Base-by-base conservation (phyloP, 2,797 vertebrate species). In the Corythornis leucogaster region DNA sequence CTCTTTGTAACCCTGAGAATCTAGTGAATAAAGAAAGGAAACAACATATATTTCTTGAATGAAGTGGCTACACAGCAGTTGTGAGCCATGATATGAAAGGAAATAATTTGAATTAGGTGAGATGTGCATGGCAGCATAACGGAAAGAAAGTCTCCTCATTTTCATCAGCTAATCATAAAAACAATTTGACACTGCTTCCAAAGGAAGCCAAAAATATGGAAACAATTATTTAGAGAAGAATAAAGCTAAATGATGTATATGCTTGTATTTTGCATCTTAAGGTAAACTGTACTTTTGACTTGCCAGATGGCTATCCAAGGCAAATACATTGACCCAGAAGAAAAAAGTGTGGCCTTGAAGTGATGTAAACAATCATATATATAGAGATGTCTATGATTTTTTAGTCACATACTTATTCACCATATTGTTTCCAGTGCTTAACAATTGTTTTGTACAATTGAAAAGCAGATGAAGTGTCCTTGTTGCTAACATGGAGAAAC, bases 81-180 rank as follows among this genome's bases (percentile, higher is more conserved):
- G 45, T 42, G 92, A 96, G 79, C 82, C 54, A 40, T 85, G 92
- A 95, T 97, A 96, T 91, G 78, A 87, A 96, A 97, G 94, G 85
- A 96, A 97, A 93, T 96, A 95, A 94, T 96, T 95, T 88, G 91
- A 95, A 93, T 97, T 96, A 97, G 95, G 95, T 95, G 92, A 96
- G 94, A 97, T 89, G 82, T 92, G 91, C 92, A 91, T 81, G 85
- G 96, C 93, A 94, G 83, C 12, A 4, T 84, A 94, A 90, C 9
- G 22, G 90, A 92, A 96, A 94, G 91, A 85, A 96, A 94, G 64
- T 92, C 93, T 96, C 94, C 96, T 97, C 80, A 93, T 96, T 97
- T 97, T 98, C 95, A 96, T 96, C 96, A 97, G 95, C 87, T 97
- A 98, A 97, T 98, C 98, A 98, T 97, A 96, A 97, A 97, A 97